A percentile compares a stretch with the other conserved stretches of the same genome.
These are phyloP conservation scores for Microcaecilia unicolor DNA, from an alignment of 2,797 vertebrate genomes.

Conservation along the genomic window DNA sequence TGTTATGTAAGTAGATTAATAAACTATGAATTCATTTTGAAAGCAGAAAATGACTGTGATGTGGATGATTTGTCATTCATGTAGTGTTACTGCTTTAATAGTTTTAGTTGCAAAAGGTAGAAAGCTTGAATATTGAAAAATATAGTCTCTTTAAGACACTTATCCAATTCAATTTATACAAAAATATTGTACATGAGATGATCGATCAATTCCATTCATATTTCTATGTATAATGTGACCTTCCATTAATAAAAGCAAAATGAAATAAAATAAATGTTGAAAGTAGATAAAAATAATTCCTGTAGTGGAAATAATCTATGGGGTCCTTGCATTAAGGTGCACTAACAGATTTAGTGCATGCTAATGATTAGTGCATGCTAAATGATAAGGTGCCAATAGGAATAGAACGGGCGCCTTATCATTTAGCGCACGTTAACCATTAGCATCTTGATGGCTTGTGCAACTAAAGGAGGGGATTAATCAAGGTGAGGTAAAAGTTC, in stretches of 20 bases:
- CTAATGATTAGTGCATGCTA: too few species aligned
- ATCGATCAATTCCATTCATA: conserved; percentile 31
- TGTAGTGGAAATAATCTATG: too few species aligned
- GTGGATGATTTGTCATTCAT: conserved; percentile 24
- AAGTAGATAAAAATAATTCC: too few species aligned
- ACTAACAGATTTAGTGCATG: too few species aligned
- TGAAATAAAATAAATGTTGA: neutral
- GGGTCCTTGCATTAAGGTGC: too few species aligned
- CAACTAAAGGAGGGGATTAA: too few species aligned
- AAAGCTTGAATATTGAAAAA: conserved; percentile 20
- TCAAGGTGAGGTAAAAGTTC: too few species aligned
- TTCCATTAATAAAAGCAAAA: neutral
- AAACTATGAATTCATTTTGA: conserved; percentile 20
- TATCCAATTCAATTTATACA: conserved; percentile 30
- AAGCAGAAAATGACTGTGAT: conserved; percentile 26
- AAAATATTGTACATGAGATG: conserved; percentile 17
- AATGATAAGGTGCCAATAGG: too few species aligned
- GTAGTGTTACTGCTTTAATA: conserved; percentile 22
- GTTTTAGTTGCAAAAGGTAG: conserved; percentile 33
- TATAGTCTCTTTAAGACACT: conserved; percentile 25
- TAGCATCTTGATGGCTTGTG: too few species aligned
- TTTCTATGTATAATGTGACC: conserved; percentile 23
- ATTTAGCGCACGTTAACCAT: too few species aligned
- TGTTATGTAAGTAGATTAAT: conserved; percentile 13
- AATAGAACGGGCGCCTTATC: too few species aligned